Percentiles rank a stretch among this genome's conserved stretches.
phyloP scores from a whole-genome alignment of 1,140 invertebrate genomes.

The Pachypeltis micranthus region DNA sequence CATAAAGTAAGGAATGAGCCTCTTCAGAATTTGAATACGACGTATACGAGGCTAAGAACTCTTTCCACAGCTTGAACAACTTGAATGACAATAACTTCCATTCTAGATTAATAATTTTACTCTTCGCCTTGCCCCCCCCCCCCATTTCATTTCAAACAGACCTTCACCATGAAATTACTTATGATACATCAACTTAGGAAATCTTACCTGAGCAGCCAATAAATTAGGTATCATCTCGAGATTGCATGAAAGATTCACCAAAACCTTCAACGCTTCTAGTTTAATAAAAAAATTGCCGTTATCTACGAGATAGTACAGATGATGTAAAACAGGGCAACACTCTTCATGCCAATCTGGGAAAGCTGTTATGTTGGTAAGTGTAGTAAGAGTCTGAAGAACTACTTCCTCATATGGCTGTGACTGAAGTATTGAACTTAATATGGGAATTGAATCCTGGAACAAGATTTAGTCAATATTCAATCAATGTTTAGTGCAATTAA shows the following conservation, averaged over 20 bases:
- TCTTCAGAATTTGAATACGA: too few relatives aligned
- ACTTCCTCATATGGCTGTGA: slow-evolving; percentile 26
- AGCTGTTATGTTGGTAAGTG: slow-evolving; percentile 40
- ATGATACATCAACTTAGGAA: too few relatives aligned
- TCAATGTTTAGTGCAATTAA: too few relatives aligned
- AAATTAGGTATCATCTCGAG: slow-evolving; percentile 47
- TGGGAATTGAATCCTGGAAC: slow-evolving; percentile 36
- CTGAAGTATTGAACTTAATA: slow-evolving; percentile 34
- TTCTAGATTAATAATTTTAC: too few relatives aligned
- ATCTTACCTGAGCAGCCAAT: slow-evolving; percentile 46
- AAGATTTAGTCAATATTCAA: too few relatives aligned
- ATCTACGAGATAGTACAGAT: slow-evolving; percentile 36
- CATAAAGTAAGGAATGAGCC: too few relatives aligned
- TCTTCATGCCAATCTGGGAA: slow-evolving; percentile 38
- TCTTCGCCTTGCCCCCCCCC: too few relatives aligned
- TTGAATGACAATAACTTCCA: too few relatives aligned
- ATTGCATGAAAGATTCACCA: slow-evolving; percentile 54
- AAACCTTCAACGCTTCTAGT: slow-evolving; percentile 45
- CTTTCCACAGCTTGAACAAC: too few relatives aligned
- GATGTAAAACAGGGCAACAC: slow-evolving; percentile 35
- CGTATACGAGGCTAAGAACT: too few relatives aligned
- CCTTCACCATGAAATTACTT: too few relatives aligned
- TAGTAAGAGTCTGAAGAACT: slow-evolving; percentile 31
- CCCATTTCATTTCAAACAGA: too few relatives aligned
- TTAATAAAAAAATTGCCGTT: slow-evolving; percentile 33